Percentiles rank a stretch among this genome's conserved stretches.
phyloP scores from a whole-genome alignment of 2,888 invertebrate genomes.

The Melolontha melolontha region DNA sequence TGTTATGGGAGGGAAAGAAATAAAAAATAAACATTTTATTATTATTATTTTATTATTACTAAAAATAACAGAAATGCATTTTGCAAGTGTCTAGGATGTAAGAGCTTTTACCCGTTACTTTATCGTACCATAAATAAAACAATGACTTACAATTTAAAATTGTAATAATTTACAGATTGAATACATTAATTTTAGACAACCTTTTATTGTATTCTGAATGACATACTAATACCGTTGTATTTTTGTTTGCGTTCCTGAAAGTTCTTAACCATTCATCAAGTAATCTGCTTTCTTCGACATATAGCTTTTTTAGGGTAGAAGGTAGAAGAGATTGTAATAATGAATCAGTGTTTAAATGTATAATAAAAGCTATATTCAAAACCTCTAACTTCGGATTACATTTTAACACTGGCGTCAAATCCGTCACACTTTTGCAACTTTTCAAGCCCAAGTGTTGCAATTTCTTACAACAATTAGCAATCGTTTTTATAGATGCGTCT shows the following conservation, averaged over 20 bases:
- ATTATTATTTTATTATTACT: too few species aligned
- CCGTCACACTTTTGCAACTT: conserved; percentile 51
- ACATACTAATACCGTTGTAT: conserved; percentile 45
- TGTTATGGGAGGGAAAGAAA: too few species aligned
- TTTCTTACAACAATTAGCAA: conserved; percentile 50
- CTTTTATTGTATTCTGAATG: conserved; percentile 50
- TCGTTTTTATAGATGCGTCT: conserved; percentile 48
- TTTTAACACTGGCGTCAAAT: conserved; percentile 46
- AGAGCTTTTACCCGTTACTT: too few species aligned
- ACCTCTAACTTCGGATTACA: conserved; percentile 47
- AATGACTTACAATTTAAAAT: background rate
- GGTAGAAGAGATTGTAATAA: conserved; percentile 42
- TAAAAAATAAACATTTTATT: too few species aligned
- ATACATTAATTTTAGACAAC: conserved; percentile 29
- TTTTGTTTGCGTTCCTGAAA: conserved; percentile 21
- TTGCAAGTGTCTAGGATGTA: too few species aligned
- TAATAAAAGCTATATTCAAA: conserved; percentile 53
- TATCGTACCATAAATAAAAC: too few species aligned
- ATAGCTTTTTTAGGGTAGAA: conserved; percentile 43
- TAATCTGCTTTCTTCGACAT: conserved; percentile 48
- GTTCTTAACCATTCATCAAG: conserved; percentile 33
- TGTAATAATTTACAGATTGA: background rate
- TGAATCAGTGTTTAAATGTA: conserved; percentile 41
- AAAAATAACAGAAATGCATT: too few species aligned
- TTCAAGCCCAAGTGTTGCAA: conserved; percentile 50